These are phyloP conservation scores for Drosophila lini DNA, from an alignment of 1,140 invertebrate species.

Conservation along the genomic window DNA sequence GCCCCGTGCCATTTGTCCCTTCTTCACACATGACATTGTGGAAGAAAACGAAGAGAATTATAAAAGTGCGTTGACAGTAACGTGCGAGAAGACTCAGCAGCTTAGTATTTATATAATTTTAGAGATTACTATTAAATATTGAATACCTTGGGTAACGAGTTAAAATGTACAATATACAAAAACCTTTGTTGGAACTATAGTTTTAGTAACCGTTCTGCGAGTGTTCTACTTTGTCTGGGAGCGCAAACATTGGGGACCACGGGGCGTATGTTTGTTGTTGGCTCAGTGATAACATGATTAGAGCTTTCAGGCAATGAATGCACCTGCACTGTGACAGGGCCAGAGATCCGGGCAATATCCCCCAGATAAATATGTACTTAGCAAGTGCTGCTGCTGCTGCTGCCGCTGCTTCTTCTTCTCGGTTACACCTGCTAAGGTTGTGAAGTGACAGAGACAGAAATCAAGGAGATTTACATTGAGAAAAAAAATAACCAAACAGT, in stretches of 20 bases:
- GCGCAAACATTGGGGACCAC: conserved; percentile 24
- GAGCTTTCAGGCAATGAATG: conserved; percentile 41
- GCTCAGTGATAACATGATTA: conserved; percentile 50
- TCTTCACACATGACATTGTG: conserved; percentile 2
- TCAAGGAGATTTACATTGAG: conserved; percentile 18
- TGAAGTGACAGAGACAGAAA: conserved; percentile 24
- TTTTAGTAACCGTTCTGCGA: not conserved
- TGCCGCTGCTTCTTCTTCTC: not conserved
- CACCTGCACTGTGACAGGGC: conserved; percentile 32
- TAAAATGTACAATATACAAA: not conserved
- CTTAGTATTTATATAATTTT: not conserved
- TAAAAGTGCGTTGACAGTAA: conserved; percentile 7
- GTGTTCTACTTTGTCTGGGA: conserved; percentile 16
- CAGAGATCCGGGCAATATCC: conserved; percentile 15
- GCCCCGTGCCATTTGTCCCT: conserved; percentile 7
- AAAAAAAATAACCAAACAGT: not conserved
- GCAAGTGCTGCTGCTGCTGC: conserved; percentile 26
- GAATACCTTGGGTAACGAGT: not conserved
- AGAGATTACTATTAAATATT: not conserved
- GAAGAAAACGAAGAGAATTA: not conserved
- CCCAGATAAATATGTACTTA: conserved; percentile 38
- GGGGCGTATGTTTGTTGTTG: conserved; percentile 35
- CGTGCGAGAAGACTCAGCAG: not conserved
- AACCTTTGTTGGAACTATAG: not conserved
- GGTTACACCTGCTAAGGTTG: conserved; percentile 27